Conservation (phyloP, 2,888 invertebrate genomes). For the Athalia circularis region DNA sequence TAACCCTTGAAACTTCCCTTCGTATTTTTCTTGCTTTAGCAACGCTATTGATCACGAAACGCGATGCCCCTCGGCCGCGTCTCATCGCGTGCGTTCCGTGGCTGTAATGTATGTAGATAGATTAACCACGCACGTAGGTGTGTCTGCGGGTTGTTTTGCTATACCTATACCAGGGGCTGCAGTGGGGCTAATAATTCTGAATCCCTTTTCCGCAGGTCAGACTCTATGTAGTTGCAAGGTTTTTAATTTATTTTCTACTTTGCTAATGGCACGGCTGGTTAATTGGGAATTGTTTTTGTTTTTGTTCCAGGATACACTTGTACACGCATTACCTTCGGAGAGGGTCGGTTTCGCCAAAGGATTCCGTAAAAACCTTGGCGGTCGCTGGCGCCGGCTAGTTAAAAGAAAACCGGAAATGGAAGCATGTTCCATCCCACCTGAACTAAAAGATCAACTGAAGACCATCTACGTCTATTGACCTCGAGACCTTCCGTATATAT, state of each 20-base stretch:
- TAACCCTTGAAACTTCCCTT: neutral
- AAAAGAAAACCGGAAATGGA: slow-evolving; percentile 89
- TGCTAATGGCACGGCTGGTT: neutral
- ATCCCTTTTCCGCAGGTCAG: neutral
- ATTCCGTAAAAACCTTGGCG: slow-evolving; percentile 90
- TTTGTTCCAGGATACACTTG: slow-evolving; percentile 85
- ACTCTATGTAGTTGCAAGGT: too few species aligned
- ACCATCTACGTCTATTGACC: slow-evolving; percentile 90
- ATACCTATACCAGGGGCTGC: neutral
- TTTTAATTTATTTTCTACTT: neutral
- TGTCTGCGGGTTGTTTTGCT: neutral
- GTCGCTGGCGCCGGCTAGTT: slow-evolving; percentile 89
- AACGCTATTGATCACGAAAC: slow-evolving; percentile 57
- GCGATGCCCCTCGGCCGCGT: slow-evolving; percentile 30
- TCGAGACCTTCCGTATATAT: slow-evolving; percentile 49
- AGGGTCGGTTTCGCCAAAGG: slow-evolving; percentile 86
- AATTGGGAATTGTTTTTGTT: slow-evolving; percentile 61
- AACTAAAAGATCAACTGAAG: slow-evolving; percentile 90
- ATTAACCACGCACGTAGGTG: slow-evolving; percentile 5
- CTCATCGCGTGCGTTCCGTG: slow-evolving; percentile 3
- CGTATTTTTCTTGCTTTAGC: slow-evolving; percentile 46
- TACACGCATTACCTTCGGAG: slow-evolving; percentile 81
- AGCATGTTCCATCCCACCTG: slow-evolving; percentile 89
- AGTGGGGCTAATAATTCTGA: neutral
- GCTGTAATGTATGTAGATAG: neutral